phyloP scores from a whole-genome alignment of 2,888 invertebrate species.

The Macropis europaea region DNA sequence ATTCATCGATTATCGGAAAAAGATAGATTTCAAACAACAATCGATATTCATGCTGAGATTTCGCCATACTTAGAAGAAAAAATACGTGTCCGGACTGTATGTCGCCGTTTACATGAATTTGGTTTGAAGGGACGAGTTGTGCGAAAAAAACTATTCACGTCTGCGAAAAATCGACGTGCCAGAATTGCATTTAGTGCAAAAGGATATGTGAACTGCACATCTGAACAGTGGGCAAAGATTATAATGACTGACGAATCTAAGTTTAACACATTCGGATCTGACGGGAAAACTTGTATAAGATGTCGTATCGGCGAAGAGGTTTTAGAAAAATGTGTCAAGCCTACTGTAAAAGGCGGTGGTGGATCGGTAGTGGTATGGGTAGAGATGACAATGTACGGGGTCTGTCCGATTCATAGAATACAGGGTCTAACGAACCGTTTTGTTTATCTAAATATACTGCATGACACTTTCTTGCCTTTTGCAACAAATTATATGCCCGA shows the following conservation, averaged over 20 bases:
- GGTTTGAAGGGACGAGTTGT: not conserved
- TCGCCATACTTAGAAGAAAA: not conserved
- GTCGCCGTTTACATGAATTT: not conserved
- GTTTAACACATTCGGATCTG: not conserved
- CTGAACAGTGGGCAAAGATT: not conserved
- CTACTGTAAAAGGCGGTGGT: no score
- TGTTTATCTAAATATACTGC: no score
- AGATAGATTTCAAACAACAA: not conserved
- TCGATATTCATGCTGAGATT: not conserved
- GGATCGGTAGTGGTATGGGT: no score
- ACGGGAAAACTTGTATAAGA: no score
- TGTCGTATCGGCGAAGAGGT: no score
- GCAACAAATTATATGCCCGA: no score
- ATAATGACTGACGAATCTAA: not conserved
- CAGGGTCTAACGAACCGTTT: no score
- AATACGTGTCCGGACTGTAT: not conserved
- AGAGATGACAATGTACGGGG: no score
- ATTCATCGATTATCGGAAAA: not conserved
- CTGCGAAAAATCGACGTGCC: not conserved
- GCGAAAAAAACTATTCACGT: not conserved
- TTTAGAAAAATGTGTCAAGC: no score
- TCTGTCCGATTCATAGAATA: no score
- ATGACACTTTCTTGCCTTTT: no score
- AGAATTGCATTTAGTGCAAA: not conserved
- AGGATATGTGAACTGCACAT: not conserved